Evolutionary conservation across 2,797 vertebrate species (phyloP).

Genomic region (Rhinogobio ventralis): DNA sequence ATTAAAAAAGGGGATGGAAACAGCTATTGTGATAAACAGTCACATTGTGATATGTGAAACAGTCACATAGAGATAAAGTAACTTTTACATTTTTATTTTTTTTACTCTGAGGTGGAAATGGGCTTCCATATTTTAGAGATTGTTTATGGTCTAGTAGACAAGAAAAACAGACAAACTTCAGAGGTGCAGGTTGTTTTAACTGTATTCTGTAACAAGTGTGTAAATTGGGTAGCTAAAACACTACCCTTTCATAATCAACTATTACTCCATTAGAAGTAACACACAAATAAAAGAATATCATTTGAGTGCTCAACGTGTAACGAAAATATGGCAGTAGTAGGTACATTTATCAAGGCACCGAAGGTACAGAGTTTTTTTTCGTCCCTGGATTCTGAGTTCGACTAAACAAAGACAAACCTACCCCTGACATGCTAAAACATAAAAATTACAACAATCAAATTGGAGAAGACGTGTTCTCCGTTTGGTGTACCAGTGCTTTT

Average conservation of each 20-base stretch:
- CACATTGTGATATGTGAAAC: no score
- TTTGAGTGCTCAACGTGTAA: constrained; percentile 85
- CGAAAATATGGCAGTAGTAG: constrained; percentile 90
- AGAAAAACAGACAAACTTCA: constrained; percentile 59
- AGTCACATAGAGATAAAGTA: not conserved
- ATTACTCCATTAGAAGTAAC: constrained; percentile 92
- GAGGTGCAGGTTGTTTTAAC: constrained; percentile 64
- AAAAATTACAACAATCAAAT: constrained; percentile 56
- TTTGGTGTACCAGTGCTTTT: constrained; percentile 76
- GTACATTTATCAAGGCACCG: constrained; percentile 92
- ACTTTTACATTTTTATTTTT: not conserved
- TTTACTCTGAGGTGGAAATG: not conserved
- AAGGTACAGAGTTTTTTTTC: constrained; percentile 72
- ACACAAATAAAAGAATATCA: constrained; percentile 82
- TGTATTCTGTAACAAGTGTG: constrained; percentile 80
- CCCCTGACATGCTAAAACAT: constrained; percentile 72
- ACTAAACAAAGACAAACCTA: constrained; percentile 78
- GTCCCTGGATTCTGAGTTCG: constrained; percentile 80
- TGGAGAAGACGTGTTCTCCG: constrained; percentile 61
- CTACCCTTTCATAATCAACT: constrained; percentile 80
- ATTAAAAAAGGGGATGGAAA: not conserved
- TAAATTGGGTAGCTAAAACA: constrained; percentile 94
- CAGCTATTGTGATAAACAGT: not conserved
- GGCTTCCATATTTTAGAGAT: not conserved
- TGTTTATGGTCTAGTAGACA: not conserved